Percentiles rank a stretch among this genome's conserved stretches.
Conservation (phyloP, 2,797 vertebrate species). For the Chiloscyllium punctatum region DNA sequence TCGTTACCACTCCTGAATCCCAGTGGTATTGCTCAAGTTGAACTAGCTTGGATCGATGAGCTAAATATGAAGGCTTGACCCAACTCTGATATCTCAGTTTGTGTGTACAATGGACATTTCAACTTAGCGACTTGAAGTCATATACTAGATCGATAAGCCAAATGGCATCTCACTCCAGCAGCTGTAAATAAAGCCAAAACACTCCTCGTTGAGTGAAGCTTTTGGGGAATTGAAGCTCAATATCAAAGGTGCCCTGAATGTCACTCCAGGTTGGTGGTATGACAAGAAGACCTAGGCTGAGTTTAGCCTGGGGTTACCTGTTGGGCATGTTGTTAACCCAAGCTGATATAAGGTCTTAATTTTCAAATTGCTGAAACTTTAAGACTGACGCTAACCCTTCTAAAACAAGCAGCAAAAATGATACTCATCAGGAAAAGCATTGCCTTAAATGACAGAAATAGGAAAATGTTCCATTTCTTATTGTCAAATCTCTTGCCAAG, state of each 20-base stretch:
- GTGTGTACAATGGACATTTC: too few relatives aligned
- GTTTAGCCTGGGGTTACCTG: not conserved
- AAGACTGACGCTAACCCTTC: not conserved
- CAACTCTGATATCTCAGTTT: too few relatives aligned
- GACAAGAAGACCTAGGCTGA: not conserved
- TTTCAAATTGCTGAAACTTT: not conserved
- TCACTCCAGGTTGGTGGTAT: too few relatives aligned
- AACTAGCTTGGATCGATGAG: not conserved
- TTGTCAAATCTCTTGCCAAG: not conserved
- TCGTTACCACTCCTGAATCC: not conserved
- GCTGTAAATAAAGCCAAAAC: too few relatives aligned
- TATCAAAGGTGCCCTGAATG: too few relatives aligned
- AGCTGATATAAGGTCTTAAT: not conserved
- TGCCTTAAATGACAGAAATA: not conserved
- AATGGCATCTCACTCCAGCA: too few relatives aligned
- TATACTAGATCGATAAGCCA: too few relatives aligned
- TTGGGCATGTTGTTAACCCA: not conserved
- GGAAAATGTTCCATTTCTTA: not conserved
- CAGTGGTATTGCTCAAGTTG: not conserved
- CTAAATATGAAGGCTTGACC: too few relatives aligned
- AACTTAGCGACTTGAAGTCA: too few relatives aligned
- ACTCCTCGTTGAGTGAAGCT: too few relatives aligned
- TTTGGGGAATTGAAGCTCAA: too few relatives aligned
- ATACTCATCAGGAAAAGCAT: not conserved
- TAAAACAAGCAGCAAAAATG: not conserved